A percentile compares a stretch with the other conserved stretches of the same genome.
Conservation (phyloP, 2,888 invertebrate species). For the Lochmaea capreae region DNA sequence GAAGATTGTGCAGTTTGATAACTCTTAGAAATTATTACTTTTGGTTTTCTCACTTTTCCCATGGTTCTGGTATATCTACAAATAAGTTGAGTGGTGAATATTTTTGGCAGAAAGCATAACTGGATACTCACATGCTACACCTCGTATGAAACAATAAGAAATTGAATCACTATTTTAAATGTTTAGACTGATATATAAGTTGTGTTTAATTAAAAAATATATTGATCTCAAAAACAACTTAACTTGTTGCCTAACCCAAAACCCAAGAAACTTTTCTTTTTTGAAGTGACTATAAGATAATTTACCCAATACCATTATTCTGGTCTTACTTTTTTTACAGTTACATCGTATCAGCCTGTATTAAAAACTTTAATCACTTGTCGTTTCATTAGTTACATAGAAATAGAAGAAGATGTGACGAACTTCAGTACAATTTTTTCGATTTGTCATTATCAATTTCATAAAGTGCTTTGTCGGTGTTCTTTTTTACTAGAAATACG, state of each 20-base stretch:
- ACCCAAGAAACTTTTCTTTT: no score
- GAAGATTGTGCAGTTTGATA: neutral
- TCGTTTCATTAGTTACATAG: neutral
- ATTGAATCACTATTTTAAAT: no score
- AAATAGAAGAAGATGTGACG: slow-evolving; percentile 6
- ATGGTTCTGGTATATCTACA: slow-evolving; percentile 14
- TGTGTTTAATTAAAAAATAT: no score
- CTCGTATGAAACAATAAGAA: no score
- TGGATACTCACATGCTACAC: neutral
- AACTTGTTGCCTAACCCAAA: no score
- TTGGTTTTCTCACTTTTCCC: slow-evolving; percentile 42
- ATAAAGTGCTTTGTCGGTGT: neutral
- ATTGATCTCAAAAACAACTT: no score
- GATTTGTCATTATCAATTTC: slow-evolving; percentile 31
- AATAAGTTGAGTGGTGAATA: neutral
- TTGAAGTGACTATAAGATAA: no score
- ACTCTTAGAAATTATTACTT: neutral
- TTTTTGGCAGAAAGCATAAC: neutral
- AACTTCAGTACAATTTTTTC: slow-evolving; percentile 24
- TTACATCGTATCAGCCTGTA: no score
- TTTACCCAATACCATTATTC: no score
- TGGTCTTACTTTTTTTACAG: no score
- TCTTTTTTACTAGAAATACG: neutral
- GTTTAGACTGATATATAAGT: no score
- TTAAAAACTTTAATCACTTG: no score